Evolutionary conservation across 2,888 invertebrate species (phyloP).

Genomic region (Drosophila nr. perissopoda): DNA sequence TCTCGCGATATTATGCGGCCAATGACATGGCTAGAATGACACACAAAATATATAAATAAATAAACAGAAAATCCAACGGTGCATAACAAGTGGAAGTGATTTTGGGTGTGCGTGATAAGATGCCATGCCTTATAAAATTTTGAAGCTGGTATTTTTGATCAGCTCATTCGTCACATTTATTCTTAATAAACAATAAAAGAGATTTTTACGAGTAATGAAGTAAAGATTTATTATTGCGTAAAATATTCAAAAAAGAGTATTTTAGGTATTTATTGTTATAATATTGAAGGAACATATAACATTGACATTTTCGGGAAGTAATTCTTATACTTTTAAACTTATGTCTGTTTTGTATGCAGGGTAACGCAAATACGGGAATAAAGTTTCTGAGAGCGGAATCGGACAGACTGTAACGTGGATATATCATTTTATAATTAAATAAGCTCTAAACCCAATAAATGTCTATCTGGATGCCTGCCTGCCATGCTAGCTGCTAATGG

Average conservation of each 20-base stretch:
- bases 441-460: slow-evolving; percentile 45
- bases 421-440: slow-evolving; percentile 68
- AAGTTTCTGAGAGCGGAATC: slow-evolving; percentile 10
- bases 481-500: not conserved
- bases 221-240: not conserved
- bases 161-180: not conserved
- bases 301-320: not conserved
- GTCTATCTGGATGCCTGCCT: not conserved
- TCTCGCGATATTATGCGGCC: slow-evolving; percentile 26
- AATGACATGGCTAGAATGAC: slow-evolving; percentile 25
- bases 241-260: not conserved
- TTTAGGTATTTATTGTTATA: not conserved
- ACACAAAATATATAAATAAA: not conserved
- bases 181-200: not conserved
- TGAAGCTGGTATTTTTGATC: not conserved
- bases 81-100: not conserved
- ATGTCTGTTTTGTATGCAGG: not conserved
- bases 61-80: not conserved
- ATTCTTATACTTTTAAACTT: not conserved
- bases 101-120: not conserved
- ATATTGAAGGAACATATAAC: not conserved
- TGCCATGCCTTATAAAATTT: not conserved
- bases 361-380: not conserved
- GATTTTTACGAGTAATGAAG: too few relatives aligned
- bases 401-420: slow-evolving; percentile 21